Conservation (phyloP, 2,888 invertebrate species). For the Campaea margaritaria region DNA sequence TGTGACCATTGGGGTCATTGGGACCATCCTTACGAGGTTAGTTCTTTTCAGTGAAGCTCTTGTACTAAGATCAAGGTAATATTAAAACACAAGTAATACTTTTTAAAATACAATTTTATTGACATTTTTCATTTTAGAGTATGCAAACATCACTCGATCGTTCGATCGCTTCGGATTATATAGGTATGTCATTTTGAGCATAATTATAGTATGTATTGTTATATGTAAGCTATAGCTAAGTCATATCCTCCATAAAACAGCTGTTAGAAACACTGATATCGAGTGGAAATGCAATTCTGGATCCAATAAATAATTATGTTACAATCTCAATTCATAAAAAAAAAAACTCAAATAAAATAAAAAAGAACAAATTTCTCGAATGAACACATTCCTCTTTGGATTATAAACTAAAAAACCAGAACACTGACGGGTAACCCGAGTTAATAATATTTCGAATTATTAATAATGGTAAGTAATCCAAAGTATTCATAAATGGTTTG, state of each 20-base stretch:
- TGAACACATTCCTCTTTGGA: slow-evolving; percentile 84
- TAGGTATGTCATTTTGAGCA: slow-evolving; percentile 74
- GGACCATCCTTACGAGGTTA: no score
- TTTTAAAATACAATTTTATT: slow-evolving; percentile 85
- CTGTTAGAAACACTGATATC: slow-evolving; percentile 49
- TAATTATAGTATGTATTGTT: slow-evolving; percentile 46
- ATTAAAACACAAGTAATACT: slow-evolving; percentile 56
- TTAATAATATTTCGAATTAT: slow-evolving; percentile 49
- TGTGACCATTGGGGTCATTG: no score
- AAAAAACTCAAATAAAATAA: slow-evolving; percentile 63
- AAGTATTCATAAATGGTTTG: slow-evolving; percentile 23
- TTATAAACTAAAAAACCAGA: slow-evolving; percentile 62
- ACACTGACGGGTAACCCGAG: slow-evolving; percentile 54
- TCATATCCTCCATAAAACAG: slow-evolving; percentile 50
- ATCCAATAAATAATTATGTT: slow-evolving; percentile 76
- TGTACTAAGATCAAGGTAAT: not conserved
- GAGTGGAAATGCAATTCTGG: slow-evolving; percentile 80
- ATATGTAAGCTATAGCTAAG: slow-evolving; percentile 53
- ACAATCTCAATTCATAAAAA: slow-evolving; percentile 71
- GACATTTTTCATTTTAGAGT: slow-evolving; percentile 81
- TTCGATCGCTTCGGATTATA: slow-evolving; percentile 68
- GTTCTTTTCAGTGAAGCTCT: no score
- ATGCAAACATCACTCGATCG: slow-evolving; percentile 81
- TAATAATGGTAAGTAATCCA: not conserved
- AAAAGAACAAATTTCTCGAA: slow-evolving; percentile 64